Evolutionary conservation across 2,113 vertebrate species (phyloP).

Genomic region (Monopterus albus): DNA sequence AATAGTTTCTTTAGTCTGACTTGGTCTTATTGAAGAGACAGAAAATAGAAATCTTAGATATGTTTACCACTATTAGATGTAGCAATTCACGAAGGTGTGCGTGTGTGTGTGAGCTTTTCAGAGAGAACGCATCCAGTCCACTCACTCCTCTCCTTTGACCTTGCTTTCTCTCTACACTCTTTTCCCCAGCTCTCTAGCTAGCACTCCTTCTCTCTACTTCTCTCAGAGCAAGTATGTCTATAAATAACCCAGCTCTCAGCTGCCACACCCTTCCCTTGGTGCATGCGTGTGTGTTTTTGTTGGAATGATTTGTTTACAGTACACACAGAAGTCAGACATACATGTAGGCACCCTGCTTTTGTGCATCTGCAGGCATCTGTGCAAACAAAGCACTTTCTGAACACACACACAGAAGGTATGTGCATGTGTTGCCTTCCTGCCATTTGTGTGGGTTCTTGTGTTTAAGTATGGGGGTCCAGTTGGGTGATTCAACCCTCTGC

Average conservation of each 20-base stretch:
- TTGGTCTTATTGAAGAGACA: background rate
- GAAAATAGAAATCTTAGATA: background rate
- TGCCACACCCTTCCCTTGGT: conserved; percentile 72
- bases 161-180: conserved; percentile 54
- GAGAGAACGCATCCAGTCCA: conserved; percentile 58
- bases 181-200: conserved; percentile 16
- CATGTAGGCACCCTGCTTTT: conserved; percentile 52
- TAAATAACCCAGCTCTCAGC: conserved; percentile 77
- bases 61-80: background rate
- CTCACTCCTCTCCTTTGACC: conserved; percentile 75
- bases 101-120: background rate
- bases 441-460: conserved; percentile 16
- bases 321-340: conserved; percentile 59
- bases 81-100: conserved; percentile 4
- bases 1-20: background rate
- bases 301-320: conserved; percentile 73
- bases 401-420: background rate
- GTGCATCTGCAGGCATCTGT: conserved; percentile 41
- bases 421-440: conserved; percentile 13
- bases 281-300: conserved; percentile 30
- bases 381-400: conserved; percentile 54
- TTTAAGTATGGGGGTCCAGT: conserved; percentile 44
- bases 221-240: conserved; percentile 75
- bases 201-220: conserved; percentile 41
- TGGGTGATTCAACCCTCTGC: conserved; percentile 80